A percentile compares a stretch with the other conserved stretches of the same genome.
Evolutionary conservation across 2,113 vertebrate genomes (phyloP).

Genomic region (Isurus oxyrinchus): DNA sequence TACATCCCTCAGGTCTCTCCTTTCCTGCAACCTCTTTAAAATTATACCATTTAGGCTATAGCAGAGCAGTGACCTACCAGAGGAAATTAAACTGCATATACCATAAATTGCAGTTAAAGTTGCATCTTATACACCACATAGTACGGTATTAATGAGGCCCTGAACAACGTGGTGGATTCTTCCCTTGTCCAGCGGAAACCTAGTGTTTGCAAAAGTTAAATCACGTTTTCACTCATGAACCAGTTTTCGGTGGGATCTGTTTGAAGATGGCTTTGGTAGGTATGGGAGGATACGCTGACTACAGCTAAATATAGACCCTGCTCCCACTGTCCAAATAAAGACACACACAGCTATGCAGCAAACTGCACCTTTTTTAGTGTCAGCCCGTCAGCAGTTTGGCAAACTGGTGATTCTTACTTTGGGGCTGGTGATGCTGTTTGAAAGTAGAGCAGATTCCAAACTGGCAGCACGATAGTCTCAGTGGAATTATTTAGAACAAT

Average conservation of each 20-base stretch:
- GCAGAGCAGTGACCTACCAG: not conserved
- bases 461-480: not conserved
- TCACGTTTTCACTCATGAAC: not conserved
- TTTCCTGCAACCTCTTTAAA: not conserved
- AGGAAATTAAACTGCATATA: not conserved
- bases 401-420: not conserved
- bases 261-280: not conserved
- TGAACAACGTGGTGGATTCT: not conserved
- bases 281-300: not conserved
- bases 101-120: not conserved
- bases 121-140: not conserved
- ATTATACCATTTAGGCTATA: not conserved
- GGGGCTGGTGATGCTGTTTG: not conserved
- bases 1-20: not conserved
- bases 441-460: not conserved
- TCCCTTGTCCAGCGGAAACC: no score
- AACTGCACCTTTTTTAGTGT: slow-evolving; percentile 3
- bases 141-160: not conserved
- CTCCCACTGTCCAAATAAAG: slow-evolving; percentile 21
- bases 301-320: not conserved
- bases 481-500: not conserved
- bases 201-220: not conserved
- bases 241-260: not conserved
- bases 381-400: not conserved
- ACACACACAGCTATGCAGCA: not conserved